Conservation (phyloP, 2,888 invertebrate species). For the Sthenelais limicola region DNA sequence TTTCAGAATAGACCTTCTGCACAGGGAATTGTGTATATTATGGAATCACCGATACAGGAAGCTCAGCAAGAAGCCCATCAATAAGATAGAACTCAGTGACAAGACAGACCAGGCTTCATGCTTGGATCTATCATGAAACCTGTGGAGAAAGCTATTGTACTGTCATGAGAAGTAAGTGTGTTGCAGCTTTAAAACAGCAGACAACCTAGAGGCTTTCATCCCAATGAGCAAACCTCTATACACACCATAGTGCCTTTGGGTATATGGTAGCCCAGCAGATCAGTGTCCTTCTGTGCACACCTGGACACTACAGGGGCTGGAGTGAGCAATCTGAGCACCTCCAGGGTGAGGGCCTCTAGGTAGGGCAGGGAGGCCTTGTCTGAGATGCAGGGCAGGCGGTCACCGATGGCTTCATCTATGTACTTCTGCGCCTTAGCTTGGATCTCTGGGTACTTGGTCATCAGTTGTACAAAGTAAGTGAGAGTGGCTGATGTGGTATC, state of each 20-base stretch:
- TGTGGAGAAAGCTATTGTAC: too few relatives aligned
- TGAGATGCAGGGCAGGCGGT: conserved; percentile 6
- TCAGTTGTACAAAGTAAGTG: not conserved
- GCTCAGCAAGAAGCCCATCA: too few relatives aligned
- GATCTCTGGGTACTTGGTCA: conserved; percentile 8
- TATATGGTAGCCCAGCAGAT: conserved; percentile 3
- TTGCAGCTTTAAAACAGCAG: too few relatives aligned
- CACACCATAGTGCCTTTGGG: conserved; percentile 15
- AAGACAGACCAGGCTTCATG: too few relatives aligned
- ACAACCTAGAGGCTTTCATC: too few relatives aligned
- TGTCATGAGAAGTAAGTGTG: too few relatives aligned
- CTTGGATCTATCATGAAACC: too few relatives aligned
- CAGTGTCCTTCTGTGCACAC: not conserved
- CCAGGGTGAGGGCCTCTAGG: conserved; percentile 12
- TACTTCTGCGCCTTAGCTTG: conserved; percentile 1
- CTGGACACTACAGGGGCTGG: not conserved
- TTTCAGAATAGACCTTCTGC: too few relatives aligned
- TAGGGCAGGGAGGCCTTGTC: conserved; percentile 21
- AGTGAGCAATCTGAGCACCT: not conserved
- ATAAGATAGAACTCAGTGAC: too few relatives aligned
- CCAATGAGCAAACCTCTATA: too few relatives aligned
- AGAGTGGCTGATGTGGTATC: not conserved
- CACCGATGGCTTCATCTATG: conserved; percentile 18
- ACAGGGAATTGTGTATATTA: too few relatives aligned
- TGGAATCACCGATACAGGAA: too few relatives aligned